A percentile compares a stretch with the other conserved stretches of the same genome.
phyloP scores from a whole-genome alignment of 2,797 vertebrate species.

The Malacoraja senta region DNA sequence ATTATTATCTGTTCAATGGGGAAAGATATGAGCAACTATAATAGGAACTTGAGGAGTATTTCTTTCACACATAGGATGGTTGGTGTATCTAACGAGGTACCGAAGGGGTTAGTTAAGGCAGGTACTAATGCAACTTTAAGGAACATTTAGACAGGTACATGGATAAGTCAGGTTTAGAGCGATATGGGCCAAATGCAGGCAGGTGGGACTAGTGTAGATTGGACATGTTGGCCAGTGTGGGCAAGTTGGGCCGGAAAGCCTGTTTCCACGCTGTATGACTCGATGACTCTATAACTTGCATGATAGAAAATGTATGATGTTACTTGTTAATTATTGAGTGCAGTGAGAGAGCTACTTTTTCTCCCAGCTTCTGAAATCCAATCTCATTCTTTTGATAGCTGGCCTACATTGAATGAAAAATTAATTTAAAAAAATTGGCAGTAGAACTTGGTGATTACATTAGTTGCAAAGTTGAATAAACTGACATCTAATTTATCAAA shows the following conservation, averaged over 20 bases:
- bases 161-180: too few species aligned
- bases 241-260: too few species aligned
- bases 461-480: conserved; percentile 8
- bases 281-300: not conserved
- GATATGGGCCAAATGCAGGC: too few species aligned
- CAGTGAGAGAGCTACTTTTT: not conserved
- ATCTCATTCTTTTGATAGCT: not conserved
- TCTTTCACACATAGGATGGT: too few species aligned
- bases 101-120: too few species aligned
- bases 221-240: too few species aligned
- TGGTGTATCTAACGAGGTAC: too few species aligned
- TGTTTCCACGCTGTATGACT: too few species aligned
- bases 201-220: too few species aligned
- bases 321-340: not conserved
- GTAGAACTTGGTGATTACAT: not conserved
- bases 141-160: too few species aligned
- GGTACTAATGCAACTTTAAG: too few species aligned
- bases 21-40: not conserved
- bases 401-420: conserved; percentile 30
- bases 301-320: not conserved
- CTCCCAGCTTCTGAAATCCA: not conserved
- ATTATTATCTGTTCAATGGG: not conserved
- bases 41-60: too few species aligned
- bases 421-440: conserved; percentile 12
- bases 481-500: conserved; percentile 34